phyloP scores from a whole-genome alignment of 2,888 invertebrate genomes.

The Drosophila eohydei region DNA sequence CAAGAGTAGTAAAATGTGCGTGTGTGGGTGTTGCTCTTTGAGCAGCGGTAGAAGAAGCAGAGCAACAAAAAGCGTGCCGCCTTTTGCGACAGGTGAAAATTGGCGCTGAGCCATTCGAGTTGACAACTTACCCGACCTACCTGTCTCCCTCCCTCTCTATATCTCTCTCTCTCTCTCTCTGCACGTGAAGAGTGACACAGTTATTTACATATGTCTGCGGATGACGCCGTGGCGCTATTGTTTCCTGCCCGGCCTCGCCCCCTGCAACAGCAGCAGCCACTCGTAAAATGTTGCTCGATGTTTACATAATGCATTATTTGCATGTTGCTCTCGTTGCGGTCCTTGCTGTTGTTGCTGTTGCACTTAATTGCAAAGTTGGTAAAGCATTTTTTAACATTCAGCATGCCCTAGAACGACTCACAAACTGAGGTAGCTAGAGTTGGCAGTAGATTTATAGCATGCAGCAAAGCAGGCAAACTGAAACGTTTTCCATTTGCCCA shows the following conservation, averaged over 20 bases:
- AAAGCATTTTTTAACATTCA: conserved; percentile 44
- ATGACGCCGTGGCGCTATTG: conserved; percentile 57
- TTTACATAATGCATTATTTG: conserved; percentile 66
- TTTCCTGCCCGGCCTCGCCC: conserved; percentile 39
- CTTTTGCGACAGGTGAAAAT: conserved; percentile 65
- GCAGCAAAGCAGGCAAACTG: neutral
- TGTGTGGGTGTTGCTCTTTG: conserved; percentile 8
- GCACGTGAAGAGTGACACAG: conserved; percentile 28
- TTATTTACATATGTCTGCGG: conserved; percentile 75
- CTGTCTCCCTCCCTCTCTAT: neutral
- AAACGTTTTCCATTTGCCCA: neutral
- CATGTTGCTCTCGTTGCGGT: conserved; percentile 35
- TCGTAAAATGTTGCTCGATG: conserved; percentile 61
- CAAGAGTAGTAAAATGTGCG: conserved; percentile 18
- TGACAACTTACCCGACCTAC: conserved; percentile 43
- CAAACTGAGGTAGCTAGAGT: too few species aligned
- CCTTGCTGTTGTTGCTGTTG: conserved; percentile 34
- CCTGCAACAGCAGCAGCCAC: conserved; percentile 19
- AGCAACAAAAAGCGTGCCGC: conserved; percentile 29
- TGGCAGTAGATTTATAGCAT: neutral
- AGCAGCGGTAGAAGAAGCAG: neutral
- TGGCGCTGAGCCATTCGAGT: conserved; percentile 65
- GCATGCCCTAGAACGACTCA: neutral
- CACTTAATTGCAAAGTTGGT: conserved; percentile 66
- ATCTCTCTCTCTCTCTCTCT: neutral